Percentiles rank a stretch among this genome's conserved stretches.
These are phyloP conservation scores for Fringilla coelebs DNA, from an alignment of 2,797 vertebrate species.

Conservation along the genomic window DNA sequence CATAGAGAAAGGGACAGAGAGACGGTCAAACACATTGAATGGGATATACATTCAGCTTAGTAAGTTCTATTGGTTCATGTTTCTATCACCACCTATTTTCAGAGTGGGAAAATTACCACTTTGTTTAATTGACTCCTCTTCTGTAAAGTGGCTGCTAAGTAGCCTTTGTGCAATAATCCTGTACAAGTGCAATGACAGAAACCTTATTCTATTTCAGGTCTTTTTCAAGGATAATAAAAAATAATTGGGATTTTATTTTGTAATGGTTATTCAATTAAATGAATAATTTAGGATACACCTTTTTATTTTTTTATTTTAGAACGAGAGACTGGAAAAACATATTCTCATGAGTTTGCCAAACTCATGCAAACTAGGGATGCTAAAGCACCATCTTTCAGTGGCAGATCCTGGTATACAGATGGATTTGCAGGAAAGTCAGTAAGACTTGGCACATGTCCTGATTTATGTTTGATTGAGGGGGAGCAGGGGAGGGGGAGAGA, in stretches of 20 bases:
- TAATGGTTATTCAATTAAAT: not conserved
- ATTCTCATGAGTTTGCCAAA: slow-evolving; percentile 30
- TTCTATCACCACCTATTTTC: not conserved
- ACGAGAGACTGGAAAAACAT: not conserved
- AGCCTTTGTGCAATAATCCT: not conserved
- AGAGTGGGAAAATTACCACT: not conserved
- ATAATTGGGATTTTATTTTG: not conserved
- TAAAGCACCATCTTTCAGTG: slow-evolving; percentile 49
- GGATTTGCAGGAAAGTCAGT: slow-evolving; percentile 58
- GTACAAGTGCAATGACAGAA: not conserved
- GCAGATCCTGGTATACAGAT: slow-evolving; percentile 60
- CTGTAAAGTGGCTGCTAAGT: not conserved
- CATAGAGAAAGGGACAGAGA: not conserved
- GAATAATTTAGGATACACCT: not conserved
- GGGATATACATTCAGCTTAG: not conserved
- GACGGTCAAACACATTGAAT: not conserved
- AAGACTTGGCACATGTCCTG: slow-evolving; percentile 49
- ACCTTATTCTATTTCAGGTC: not conserved
- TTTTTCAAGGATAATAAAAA: not conserved
- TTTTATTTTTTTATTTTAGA: not conserved
- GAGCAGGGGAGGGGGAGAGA: slow-evolving; percentile 29
- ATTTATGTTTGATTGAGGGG: slow-evolving; percentile 62
- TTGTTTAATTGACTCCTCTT: not conserved
- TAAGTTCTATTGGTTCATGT: not conserved
- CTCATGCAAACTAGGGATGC: not conserved